These are phyloP conservation scores for Terebella lapidaria DNA, from an alignment of 2,888 invertebrate species.

Conservation along the genomic window DNA sequence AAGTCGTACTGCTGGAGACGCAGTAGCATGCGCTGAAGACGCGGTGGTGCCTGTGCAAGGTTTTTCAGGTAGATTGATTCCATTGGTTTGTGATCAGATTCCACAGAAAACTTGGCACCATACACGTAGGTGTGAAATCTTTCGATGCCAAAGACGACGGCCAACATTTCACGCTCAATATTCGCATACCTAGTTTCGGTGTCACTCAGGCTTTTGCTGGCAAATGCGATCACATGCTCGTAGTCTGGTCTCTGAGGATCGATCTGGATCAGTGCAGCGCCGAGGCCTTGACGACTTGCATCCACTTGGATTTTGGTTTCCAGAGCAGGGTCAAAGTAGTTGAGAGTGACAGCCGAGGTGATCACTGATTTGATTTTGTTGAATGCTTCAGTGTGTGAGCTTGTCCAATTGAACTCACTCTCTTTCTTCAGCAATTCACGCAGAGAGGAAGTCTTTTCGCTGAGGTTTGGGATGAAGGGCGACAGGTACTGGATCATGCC, in stretches of 20 bases:
- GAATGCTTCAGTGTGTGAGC: background rate
- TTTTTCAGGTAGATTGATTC: slow-evolving; percentile 15
- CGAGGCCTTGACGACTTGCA: slow-evolving; percentile 15
- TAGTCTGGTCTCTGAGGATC: slow-evolving; percentile 9
- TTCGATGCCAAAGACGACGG: slow-evolving; percentile 19
- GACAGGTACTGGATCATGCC: slow-evolving; percentile 17
- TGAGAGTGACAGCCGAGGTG: background rate
- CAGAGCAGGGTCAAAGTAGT: background rate
- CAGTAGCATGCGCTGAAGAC: slow-evolving; percentile 21
- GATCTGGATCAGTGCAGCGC: slow-evolving; percentile 17
- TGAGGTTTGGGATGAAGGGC: slow-evolving; percentile 13
- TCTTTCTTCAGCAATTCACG: background rate
- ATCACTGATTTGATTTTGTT: background rate
- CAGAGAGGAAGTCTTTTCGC: slow-evolving; percentile 8
- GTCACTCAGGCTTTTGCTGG: slow-evolving; percentile 15
- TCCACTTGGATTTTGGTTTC: slow-evolving; percentile 3
- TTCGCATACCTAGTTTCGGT: slow-evolving; percentile 15
- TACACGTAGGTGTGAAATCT: slow-evolving; percentile 18
- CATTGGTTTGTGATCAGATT: slow-evolving; percentile 19
- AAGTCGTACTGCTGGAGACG: slow-evolving; percentile 20
- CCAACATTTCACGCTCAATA: slow-evolving; percentile 23
- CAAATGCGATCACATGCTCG: slow-evolving; percentile 13
- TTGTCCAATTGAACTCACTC: background rate
- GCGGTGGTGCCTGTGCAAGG: slow-evolving; percentile 16
- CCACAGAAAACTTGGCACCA: slow-evolving; percentile 11